Evolutionary conservation across 2,113 vertebrate species (phyloP).

Genomic region (Megaceryle torquata): DNA sequence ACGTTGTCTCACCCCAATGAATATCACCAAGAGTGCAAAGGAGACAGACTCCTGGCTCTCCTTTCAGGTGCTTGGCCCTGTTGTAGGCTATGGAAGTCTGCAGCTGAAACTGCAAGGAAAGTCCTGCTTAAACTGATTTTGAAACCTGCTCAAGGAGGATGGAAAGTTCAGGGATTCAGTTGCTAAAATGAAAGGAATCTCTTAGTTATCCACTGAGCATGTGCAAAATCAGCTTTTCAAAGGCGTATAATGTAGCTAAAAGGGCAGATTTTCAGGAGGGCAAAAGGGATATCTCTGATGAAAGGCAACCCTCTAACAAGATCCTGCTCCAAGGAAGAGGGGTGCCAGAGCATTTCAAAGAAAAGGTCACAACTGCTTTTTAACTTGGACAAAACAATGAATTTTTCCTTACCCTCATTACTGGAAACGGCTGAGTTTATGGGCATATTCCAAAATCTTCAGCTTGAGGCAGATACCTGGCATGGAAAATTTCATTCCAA

Average conservation of each 20-base stretch:
- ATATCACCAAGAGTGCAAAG: background rate
- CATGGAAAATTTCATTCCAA: conserved; percentile 63
- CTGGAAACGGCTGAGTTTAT: conserved; percentile 47
- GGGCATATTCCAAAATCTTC: conserved; percentile 46
- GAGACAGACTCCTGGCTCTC: background rate
- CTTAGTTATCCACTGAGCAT: background rate
- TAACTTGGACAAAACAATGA: conserved; percentile 57
- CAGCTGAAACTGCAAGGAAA: background rate
- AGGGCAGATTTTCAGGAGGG: background rate
- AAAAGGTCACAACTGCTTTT: conserved; percentile 50
- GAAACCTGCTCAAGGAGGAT: background rate
- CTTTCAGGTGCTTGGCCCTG: background rate
- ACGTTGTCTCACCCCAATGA: background rate
- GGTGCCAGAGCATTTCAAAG: conserved; percentile 47
- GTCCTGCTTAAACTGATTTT: background rate
- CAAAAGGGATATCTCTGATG: background rate
- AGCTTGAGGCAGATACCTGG: conserved; percentile 62
- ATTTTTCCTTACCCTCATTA: conserved; percentile 63
- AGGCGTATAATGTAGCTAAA: background rate
- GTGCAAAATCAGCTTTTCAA: conserved; percentile 5
- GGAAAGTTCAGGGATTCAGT: background rate
- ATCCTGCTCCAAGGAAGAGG: background rate
- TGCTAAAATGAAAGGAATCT: background rate
- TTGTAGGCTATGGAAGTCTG: background rate
- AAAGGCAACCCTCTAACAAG: conserved; percentile 12